Evolutionary conservation across 2,888 invertebrate genomes (phyloP).

Genomic region (Colletes collaris): DNA sequence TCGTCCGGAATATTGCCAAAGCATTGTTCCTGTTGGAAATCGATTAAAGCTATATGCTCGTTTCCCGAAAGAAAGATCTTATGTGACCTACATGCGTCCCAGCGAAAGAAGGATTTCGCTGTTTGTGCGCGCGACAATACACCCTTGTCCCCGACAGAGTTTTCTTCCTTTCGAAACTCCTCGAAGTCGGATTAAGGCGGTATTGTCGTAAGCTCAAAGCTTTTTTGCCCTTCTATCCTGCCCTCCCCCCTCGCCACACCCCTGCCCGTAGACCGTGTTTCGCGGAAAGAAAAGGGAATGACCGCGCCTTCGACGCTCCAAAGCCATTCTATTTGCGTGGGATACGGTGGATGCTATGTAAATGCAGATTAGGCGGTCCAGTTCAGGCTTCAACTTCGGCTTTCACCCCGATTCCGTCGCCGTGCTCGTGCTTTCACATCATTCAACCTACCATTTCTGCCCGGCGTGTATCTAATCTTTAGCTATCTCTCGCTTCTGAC

Average conservation of each 20-base stretch:
- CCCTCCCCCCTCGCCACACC: neutral
- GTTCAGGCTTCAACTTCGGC: slow-evolving; percentile 27
- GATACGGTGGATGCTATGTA: slow-evolving; percentile 71
- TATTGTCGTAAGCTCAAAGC: slow-evolving; percentile 59
- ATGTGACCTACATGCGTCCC: slow-evolving; percentile 50
- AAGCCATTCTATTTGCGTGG: slow-evolving; percentile 67
- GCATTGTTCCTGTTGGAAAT: slow-evolving; percentile 36
- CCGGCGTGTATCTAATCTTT: slow-evolving; percentile 67
- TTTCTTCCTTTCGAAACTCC: slow-evolving; percentile 44
- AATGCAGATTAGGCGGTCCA: slow-evolving; percentile 73
- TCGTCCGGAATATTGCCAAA: slow-evolving; percentile 17
- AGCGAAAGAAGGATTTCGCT: slow-evolving; percentile 58
- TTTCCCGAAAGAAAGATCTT: slow-evolving; percentile 41
- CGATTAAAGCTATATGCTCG: slow-evolving; percentile 41
- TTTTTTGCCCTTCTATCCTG: slow-evolving; percentile 26
- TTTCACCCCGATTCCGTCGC: slow-evolving; percentile 29
- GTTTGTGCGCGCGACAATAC: slow-evolving; percentile 63
- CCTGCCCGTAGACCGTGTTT: neutral
- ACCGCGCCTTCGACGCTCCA: slow-evolving; percentile 39
- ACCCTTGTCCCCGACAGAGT: slow-evolving; percentile 31
- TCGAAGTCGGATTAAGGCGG: slow-evolving; percentile 52
- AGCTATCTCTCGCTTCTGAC: slow-evolving; percentile 52
- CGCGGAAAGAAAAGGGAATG: slow-evolving; percentile 33
- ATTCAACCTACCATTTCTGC: slow-evolving; percentile 9
- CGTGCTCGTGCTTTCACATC: slow-evolving; percentile 25